Evolutionary conservation across 2,888 invertebrate genomes (phyloP).

Genomic region (Rosalia funebris): DNA sequence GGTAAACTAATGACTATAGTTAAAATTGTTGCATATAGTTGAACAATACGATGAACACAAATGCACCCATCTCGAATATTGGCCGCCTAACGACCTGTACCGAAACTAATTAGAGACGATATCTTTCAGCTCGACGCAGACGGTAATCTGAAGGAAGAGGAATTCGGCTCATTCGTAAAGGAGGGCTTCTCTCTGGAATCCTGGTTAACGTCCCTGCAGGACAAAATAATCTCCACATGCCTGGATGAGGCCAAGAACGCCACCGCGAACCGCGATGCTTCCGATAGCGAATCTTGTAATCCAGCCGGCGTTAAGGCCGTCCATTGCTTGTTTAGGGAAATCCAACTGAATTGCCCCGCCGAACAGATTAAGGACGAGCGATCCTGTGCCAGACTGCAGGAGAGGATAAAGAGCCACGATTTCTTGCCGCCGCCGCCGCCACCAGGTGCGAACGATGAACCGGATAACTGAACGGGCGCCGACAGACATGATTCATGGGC

Average conservation of each 20-base stretch:
- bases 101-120: no score
- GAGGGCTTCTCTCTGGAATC: slow-evolving; percentile 52
- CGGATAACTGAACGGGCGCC: slow-evolving; percentile 6
- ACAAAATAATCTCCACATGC: slow-evolving; percentile 58
- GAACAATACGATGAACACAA: no score
- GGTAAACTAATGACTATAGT: no score
- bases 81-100: no score
- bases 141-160: slow-evolving; percentile 56
- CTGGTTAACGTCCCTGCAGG: slow-evolving; percentile 55
- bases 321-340: slow-evolving; percentile 60
- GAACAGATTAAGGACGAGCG: slow-evolving; percentile 60
- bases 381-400: slow-evolving; percentile 56
- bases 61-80: no score
- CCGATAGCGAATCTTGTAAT: slow-evolving; percentile 54
- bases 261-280: slow-evolving; percentile 41
- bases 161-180: slow-evolving; percentile 51
- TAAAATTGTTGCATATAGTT: no score
- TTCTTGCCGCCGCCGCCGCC: slow-evolving; percentile 39
- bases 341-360: slow-evolving; percentile 61
- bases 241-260: slow-evolving; percentile 54
- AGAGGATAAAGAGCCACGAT: slow-evolving; percentile 53
- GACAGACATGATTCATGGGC: slow-evolving; percentile 16
- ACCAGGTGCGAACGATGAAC: slow-evolving; percentile 26
- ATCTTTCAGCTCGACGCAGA: slow-evolving; percentile 55
- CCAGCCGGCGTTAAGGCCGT: slow-evolving; percentile 55